Conservation (phyloP, 2,888 invertebrate species). For the Epirrita christyi region DNA sequence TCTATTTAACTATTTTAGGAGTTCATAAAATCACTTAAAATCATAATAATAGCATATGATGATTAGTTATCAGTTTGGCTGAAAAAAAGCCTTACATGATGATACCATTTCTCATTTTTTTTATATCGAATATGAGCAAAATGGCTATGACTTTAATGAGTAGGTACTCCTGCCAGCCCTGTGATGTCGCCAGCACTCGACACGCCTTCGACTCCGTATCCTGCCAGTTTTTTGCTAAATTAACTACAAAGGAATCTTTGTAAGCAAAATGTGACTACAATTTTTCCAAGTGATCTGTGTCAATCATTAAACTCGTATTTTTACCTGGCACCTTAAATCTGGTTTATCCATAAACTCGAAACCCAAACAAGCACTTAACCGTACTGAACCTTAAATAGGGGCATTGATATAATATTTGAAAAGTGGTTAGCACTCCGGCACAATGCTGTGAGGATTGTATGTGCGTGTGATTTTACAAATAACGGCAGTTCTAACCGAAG, state of each 20-base stretch:
- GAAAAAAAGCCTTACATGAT: background rate
- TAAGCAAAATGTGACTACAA: slow-evolving; percentile 54
- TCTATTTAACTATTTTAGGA: too few species aligned
- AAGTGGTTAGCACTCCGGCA: slow-evolving; percentile 33
- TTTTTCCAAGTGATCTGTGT: slow-evolving; percentile 44
- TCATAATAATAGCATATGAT: too few species aligned
- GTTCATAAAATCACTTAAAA: too few species aligned
- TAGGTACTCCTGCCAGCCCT: slow-evolving; percentile 48
- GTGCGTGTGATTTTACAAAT: slow-evolving; percentile 72
- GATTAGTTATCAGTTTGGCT: background rate
- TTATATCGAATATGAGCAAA: background rate
- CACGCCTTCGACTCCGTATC: slow-evolving; percentile 76
- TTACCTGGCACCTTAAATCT: slow-evolving; percentile 1
- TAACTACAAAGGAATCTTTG: slow-evolving; percentile 67
- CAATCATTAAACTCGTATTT: slow-evolving; percentile 3
- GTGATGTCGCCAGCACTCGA: slow-evolving; percentile 60
- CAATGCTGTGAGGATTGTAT: slow-evolving; percentile 61
- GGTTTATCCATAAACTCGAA: slow-evolving; percentile 13
- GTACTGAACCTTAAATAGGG: slow-evolving; percentile 16
- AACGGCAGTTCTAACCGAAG: slow-evolving; percentile 75
- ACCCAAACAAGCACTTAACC: slow-evolving; percentile 17
- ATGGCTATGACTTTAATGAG: slow-evolving; percentile 1
- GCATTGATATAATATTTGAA: slow-evolving; percentile 37
- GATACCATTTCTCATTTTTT: background rate
- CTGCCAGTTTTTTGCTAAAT: slow-evolving; percentile 76